Conservation (phyloP, 2,113 vertebrate genomes). For the Piliocolobus tephrosceles region DNA sequence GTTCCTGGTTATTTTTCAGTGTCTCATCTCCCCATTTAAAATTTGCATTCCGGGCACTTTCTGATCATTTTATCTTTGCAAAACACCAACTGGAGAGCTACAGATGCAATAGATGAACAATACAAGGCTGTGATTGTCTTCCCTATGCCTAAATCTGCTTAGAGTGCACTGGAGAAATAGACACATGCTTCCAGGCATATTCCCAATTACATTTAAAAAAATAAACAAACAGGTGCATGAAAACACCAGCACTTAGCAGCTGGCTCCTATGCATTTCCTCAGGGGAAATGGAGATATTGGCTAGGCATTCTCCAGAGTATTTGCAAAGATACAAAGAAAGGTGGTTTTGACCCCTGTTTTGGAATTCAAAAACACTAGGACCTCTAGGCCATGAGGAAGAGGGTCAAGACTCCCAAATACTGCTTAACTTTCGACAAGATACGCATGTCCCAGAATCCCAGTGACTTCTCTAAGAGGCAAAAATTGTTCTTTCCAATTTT, state of each 20-base stretch:
- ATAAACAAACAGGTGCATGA: slow-evolving; percentile 69
- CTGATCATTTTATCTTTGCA: slow-evolving; percentile 5
- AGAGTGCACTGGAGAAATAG: slow-evolving; percentile 19
- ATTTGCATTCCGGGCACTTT: neutral
- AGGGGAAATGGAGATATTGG: slow-evolving; percentile 21
- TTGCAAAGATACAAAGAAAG: neutral
- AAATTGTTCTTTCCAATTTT: neutral
- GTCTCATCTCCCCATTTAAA: neutral
- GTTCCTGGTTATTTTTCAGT: neutral
- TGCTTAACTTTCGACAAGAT: neutral
- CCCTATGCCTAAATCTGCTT: neutral
- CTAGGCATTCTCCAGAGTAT: neutral
- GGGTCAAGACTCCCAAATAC: neutral
- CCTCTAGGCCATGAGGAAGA: neutral
- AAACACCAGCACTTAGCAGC: slow-evolving; percentile 68
- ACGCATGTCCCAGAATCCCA: neutral
- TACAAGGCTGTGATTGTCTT: slow-evolving; percentile 27
- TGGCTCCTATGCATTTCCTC: slow-evolving; percentile 42
- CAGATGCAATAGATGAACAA: neutral
- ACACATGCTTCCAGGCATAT: slow-evolving; percentile 51
- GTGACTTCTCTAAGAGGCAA: neutral
- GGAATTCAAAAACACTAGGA: neutral
- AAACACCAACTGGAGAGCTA: neutral
- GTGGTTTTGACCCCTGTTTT: neutral
- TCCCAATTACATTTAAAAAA: slow-evolving; percentile 68